These are phyloP conservation scores for Cryptocephalus primarius DNA, from an alignment of 2,888 invertebrate genomes.

Conservation along the genomic window DNA sequence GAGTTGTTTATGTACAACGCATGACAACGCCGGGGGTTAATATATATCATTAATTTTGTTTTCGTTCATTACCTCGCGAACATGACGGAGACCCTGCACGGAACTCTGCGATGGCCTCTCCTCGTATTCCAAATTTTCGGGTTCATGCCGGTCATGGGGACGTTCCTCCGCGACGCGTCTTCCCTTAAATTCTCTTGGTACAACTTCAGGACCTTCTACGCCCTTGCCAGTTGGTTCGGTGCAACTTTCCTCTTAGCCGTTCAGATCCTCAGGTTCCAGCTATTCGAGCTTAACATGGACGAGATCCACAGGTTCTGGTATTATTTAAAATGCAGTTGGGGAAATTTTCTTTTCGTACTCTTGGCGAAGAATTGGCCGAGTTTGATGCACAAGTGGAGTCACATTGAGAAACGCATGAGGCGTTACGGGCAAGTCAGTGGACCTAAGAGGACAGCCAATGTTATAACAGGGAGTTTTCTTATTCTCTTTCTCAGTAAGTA, in stretches of 20 bases:
- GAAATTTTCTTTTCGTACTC: constrained; percentile 1
- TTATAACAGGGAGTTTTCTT: constrained; percentile 9
- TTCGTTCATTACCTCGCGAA: too few species aligned
- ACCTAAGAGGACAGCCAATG: constrained; percentile 7
- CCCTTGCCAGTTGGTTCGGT: constrained; percentile 10
- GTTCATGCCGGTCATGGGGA: constrained; percentile 15
- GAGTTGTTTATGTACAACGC: too few species aligned
- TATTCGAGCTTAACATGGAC: constrained; percentile 2
- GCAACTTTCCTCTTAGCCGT: neutral
- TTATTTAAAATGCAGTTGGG: neutral
- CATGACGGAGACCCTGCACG: constrained; percentile 2
- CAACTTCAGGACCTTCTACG: constrained; percentile 11
- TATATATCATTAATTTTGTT: too few species aligned
- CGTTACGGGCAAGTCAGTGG: too few species aligned
- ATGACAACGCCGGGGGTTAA: too few species aligned
- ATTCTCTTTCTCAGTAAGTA: constrained; percentile 10
- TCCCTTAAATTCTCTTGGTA: constrained; percentile 13
- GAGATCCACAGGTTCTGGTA: constrained; percentile 1
- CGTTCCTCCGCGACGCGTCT: constrained; percentile 4
- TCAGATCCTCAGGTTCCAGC: constrained; percentile 5
- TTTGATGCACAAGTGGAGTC: neutral
- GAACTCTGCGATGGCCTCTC: constrained; percentile 9
- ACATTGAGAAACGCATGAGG: too few species aligned
- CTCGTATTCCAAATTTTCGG: constrained; percentile 15
- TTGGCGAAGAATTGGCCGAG: constrained; percentile 3